Percentiles rank a stretch among this genome's conserved stretches.
Conservation (phyloP, 2,113 vertebrate genomes). For the Laticauda colubrina region DNA sequence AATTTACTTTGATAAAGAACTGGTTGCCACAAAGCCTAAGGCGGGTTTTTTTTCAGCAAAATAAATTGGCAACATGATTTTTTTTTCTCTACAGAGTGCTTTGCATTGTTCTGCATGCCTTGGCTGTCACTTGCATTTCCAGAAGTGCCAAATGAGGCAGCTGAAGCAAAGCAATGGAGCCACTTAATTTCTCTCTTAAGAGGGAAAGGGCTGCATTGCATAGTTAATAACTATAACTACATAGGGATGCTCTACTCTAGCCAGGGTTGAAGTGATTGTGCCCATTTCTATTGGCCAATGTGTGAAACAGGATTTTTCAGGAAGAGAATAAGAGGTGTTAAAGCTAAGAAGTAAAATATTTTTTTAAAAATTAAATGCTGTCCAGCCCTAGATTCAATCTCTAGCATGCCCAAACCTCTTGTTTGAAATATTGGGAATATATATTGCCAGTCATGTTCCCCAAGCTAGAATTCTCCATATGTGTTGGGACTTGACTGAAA, state of each 20-base stretch:
- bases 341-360: background rate
- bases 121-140: background rate
- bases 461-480: background rate
- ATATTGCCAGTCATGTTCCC: background rate
- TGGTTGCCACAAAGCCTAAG: background rate
- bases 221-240: background rate
- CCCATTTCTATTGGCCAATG: background rate
- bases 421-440: background rate
- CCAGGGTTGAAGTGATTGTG: background rate
- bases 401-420: background rate
- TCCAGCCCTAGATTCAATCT: background rate
- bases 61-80: background rate
- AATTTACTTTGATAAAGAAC: background rate
- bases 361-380: background rate
- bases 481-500: background rate
- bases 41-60: background rate
- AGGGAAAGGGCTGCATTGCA: background rate
- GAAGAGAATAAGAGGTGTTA: background rate
- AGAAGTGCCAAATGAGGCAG: background rate
- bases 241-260: background rate
- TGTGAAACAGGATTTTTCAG: background rate
- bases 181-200: background rate
- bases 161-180: background rate
- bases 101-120: background rate
- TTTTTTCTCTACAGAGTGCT: background rate